phyloP scores from a whole-genome alignment of 2,888 invertebrate species.

The Imbricaverruca yamaguchii region DNA sequence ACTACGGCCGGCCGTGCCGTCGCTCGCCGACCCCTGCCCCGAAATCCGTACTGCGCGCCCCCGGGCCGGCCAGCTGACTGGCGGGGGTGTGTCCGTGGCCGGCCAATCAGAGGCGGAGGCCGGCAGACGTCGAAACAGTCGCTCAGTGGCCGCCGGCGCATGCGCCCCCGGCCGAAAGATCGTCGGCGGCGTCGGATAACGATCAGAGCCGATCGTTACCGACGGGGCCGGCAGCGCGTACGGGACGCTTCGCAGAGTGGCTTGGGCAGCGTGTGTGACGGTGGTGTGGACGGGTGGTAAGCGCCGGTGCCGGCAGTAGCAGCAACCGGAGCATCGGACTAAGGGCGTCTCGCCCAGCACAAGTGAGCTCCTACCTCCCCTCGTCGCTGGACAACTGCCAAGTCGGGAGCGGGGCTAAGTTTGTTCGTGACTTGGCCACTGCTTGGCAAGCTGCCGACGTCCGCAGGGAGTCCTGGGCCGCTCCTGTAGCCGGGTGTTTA shows the following conservation, averaged over 20 bases:
- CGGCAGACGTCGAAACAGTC: not conserved
- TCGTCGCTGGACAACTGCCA: not conserved
- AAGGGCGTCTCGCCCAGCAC: not conserved
- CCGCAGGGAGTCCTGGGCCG: no score
- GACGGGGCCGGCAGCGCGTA: not conserved
- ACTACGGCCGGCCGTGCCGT: no score
- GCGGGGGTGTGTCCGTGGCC: not conserved
- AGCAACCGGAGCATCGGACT: no score
- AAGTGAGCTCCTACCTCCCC: not conserved
- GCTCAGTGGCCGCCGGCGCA: not conserved
- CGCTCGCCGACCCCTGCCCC: no score
- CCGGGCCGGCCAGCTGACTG: not conserved
- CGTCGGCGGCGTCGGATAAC: not conserved
- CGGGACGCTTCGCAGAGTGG: not conserved
- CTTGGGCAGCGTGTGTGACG: not conserved
- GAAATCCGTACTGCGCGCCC: no score
- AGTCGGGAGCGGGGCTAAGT: not conserved
- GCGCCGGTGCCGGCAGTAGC: no score
- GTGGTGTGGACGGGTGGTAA: no score
- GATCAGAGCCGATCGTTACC: not conserved
- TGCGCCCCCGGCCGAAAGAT: not conserved
- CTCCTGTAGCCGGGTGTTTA: no score
- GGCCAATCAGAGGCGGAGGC: not conserved
- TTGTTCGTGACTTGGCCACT: not conserved
- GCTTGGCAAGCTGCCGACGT: not conserved